Conservation (phyloP, 1,140 invertebrate genomes). For the Lutraria rhynchaena region DNA sequence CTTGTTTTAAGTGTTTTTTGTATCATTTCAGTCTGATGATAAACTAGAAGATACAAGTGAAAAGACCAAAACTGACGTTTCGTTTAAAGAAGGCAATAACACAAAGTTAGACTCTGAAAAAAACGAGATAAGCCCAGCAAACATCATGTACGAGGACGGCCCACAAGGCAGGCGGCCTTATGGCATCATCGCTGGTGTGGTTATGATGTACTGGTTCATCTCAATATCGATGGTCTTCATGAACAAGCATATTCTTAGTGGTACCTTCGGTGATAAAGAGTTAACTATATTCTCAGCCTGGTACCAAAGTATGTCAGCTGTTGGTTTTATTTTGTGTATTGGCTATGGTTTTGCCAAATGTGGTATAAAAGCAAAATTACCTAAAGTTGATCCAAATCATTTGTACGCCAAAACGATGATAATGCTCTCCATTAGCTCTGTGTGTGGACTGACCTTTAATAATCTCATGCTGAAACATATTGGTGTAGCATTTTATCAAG, state of each 20-base stretch:
- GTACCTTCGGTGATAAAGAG: slow-evolving; percentile 65
- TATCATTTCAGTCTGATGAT: no score
- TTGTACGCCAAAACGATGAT: slow-evolving; percentile 74
- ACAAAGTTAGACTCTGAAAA: no score
- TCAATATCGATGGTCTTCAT: slow-evolving; percentile 81
- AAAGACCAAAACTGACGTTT: no score
- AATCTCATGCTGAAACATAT: slow-evolving; percentile 81
- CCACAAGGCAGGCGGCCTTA: slow-evolving; percentile 20
- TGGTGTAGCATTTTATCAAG: slow-evolving; percentile 81
- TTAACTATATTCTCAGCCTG: slow-evolving; percentile 81
- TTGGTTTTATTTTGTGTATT: slow-evolving; percentile 60
- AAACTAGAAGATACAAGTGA: no score
- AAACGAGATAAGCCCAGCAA: neutral
- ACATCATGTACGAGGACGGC: slow-evolving; percentile 14
- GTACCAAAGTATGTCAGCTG: slow-evolving; percentile 71
- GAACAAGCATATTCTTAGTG: slow-evolving; percentile 80
- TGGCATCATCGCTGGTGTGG: slow-evolving; percentile 64
- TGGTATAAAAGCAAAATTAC: slow-evolving; percentile 49
- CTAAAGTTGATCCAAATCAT: slow-evolving; percentile 58
- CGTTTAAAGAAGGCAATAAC: no score
- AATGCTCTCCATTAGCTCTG: slow-evolving; percentile 73
- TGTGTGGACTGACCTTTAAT: slow-evolving; percentile 77
- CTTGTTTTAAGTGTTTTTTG: no score
- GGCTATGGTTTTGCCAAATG: slow-evolving; percentile 27
- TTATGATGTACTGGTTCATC: slow-evolving; percentile 77